These are phyloP conservation scores for Sprattus sprattus DNA, from an alignment of 2,113 vertebrate species.

Conservation along the genomic window DNA sequence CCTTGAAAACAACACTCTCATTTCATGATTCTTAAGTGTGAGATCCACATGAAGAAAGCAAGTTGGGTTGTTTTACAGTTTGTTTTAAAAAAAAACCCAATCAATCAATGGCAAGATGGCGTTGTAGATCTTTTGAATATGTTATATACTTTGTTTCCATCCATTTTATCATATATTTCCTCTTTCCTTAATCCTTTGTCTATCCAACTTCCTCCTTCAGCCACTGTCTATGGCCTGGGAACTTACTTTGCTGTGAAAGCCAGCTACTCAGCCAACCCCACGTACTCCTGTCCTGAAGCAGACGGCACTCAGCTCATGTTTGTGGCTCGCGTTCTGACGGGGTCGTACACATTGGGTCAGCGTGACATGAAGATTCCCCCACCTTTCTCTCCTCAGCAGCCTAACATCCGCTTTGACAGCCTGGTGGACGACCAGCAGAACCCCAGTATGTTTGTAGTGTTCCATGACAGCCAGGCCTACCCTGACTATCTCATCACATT, in stretches of 20 bases:
- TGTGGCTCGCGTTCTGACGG: constrained; percentile 65
- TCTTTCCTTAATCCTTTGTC: background rate
- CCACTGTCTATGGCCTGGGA: constrained; percentile 47
- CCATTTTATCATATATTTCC: background rate
- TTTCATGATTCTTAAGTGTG: no score
- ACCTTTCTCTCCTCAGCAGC: background rate
- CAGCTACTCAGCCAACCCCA: constrained; percentile 51
- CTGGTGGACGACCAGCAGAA: constrained; percentile 49
- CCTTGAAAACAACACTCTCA: background rate
- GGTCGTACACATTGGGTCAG: constrained; percentile 45
- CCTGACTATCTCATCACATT: constrained; percentile 74
- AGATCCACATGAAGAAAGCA: no score
- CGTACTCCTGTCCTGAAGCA: constrained; percentile 49
- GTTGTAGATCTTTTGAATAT: background rate
- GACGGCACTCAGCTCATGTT: constrained; percentile 65
- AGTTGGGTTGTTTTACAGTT: no score
- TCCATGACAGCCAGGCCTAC: constrained; percentile 71
- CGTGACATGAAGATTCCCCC: constrained; percentile 55
- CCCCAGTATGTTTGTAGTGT: constrained; percentile 69
- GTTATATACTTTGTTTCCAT: background rate
- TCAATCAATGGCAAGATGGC: background rate
- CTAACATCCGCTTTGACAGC: constrained; percentile 62
- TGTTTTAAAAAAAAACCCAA: no score
- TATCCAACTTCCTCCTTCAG: constrained; percentile 33
- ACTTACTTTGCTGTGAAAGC: constrained; percentile 69